Conservation (phyloP, 2,113 vertebrate genomes). For the Cyrtonyx montezumae region DNA sequence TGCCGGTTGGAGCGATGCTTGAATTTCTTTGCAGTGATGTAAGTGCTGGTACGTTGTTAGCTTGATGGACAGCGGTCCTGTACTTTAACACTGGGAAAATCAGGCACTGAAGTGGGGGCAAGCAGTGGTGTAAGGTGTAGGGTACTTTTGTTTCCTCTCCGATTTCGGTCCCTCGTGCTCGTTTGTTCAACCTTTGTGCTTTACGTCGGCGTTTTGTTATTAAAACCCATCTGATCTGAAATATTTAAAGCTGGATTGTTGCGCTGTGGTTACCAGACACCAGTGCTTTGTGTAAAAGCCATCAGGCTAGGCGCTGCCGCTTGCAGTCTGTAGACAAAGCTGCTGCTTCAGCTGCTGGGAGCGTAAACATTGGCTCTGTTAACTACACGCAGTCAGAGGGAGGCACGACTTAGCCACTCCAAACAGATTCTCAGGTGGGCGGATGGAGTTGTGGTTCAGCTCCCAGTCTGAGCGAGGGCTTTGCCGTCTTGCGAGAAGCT, state of each 20-base stretch:
- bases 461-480: not conserved
- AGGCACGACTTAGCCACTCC: not conserved
- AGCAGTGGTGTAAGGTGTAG: not conserved
- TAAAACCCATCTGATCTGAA: not conserved
- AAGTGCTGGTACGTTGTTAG: fast-evolving
- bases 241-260: not conserved
- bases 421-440: not conserved
- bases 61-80: fast-evolving
- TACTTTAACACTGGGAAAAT: not conserved
- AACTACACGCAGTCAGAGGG: not conserved
- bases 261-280: not conserved
- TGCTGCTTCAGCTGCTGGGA: not conserved
- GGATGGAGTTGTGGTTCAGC: not conserved
- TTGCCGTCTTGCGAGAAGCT: not conserved
- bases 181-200: not conserved
- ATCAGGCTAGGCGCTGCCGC: not conserved
- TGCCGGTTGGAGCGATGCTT: not conserved
- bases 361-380: fast-evolving
- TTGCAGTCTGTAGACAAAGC: not conserved
- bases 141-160: not conserved
- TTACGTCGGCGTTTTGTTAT: not conserved
- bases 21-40: fast-evolving
- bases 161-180: not conserved
- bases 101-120: not conserved
- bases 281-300: not conserved